Conservation (phyloP, 2,888 invertebrate species). For the Cyrtodaria siliqua region DNA sequence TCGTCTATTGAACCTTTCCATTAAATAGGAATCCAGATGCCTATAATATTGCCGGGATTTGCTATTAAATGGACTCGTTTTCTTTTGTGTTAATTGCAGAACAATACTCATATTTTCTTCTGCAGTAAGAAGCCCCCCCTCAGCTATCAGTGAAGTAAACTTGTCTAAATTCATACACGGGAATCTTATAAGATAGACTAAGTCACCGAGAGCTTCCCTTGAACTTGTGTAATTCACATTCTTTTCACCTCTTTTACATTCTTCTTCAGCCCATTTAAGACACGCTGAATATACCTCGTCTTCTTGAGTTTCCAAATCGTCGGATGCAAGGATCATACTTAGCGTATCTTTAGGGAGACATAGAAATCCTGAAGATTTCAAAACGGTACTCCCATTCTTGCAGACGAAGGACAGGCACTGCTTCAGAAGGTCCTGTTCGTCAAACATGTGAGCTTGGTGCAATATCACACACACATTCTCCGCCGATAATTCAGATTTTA, state of each 20-base stretch:
- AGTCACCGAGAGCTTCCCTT: constrained; percentile 55
- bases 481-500: no score
- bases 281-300: constrained; percentile 58
- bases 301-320: constrained; percentile 89
- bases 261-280: no score
- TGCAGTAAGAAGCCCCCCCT: constrained; percentile 13
- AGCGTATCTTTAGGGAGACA: constrained; percentile 90
- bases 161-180: constrained; percentile 54
- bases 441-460: constrained; percentile 68
- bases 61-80: no score
- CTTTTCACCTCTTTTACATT: constrained; percentile 38
- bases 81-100: no score
- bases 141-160: constrained; percentile 13
- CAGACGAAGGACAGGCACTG: no score
- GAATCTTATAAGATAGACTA: constrained; percentile 64
- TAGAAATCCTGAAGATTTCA: constrained; percentile 87
- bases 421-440: no score
- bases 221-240: constrained; percentile 25
- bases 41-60: no score
- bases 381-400: constrained; percentile 78
- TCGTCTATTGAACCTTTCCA: no score
- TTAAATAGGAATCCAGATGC: no score
- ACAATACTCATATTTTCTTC: no score
- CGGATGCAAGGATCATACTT: constrained; percentile 89
- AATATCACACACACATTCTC: no score